Evolutionary conservation across 2,888 invertebrate genomes (phyloP).

Genomic region (Dyspetes luteomarginatus): DNA sequence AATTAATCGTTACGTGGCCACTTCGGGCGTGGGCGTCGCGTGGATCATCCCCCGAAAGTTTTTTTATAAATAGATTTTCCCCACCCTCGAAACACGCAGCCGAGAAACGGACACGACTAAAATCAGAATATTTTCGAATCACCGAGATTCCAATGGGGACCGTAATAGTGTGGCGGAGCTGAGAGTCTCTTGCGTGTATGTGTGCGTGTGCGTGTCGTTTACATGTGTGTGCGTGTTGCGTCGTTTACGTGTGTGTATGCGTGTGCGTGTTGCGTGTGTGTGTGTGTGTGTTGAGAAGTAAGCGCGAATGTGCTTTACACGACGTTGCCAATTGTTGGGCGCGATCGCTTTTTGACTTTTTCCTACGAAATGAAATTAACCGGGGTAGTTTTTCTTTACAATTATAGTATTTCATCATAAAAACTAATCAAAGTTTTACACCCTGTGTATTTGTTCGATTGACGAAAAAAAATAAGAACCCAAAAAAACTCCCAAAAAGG

Average conservation of each 20-base stretch:
- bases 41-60: slow-evolving; percentile 79
- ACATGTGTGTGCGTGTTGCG: slow-evolving; percentile 13
- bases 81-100: slow-evolving; percentile 73
- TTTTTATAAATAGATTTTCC: slow-evolving; percentile 80
- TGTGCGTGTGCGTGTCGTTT: not conserved
- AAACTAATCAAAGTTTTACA: slow-evolving; percentile 2
- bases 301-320: slow-evolving; percentile 36
- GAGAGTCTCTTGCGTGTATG: slow-evolving; percentile 7
- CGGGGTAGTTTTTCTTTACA: no score
- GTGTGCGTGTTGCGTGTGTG: slow-evolving; percentile 3
- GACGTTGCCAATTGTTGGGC: slow-evolving; percentile 67
- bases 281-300: slow-evolving; percentile 17
- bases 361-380: slow-evolving; percentile 23
- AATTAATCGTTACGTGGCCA: slow-evolving; percentile 80
- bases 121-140: slow-evolving; percentile 81
- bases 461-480: slow-evolving; percentile 21
- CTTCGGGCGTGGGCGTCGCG: slow-evolving; percentile 80
- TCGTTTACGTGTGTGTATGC: slow-evolving; percentile 14
- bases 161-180: slow-evolving; percentile 58
- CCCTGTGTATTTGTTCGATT: not conserved
- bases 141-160: slow-evolving; percentile 68
- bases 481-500: slow-evolving; percentile 48
- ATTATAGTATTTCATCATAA: not conserved
- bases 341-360: slow-evolving; percentile 29
- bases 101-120: slow-evolving; percentile 73